These are phyloP conservation scores for Sisyra terminalis DNA, from an alignment of 2,888 invertebrate species.

Conservation along the genomic window DNA sequence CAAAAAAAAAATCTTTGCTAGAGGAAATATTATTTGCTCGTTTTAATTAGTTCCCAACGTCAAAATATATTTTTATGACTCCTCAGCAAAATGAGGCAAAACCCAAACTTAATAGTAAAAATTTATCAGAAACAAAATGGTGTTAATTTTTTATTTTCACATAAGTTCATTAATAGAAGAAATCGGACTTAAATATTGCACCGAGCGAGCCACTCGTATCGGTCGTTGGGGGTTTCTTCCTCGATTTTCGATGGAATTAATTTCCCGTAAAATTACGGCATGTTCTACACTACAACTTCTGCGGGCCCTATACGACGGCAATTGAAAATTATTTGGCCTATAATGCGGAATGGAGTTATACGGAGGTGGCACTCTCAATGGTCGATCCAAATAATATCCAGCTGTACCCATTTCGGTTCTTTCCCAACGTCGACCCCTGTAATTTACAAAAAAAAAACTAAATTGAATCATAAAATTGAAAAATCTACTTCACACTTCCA, in stretches of 20 bases:
- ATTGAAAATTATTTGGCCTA: too few relatives aligned
- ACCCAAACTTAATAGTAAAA: too few relatives aligned
- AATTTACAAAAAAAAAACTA: conserved; percentile 4
- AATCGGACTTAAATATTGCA: conserved; percentile 1
- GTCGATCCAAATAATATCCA: conserved; percentile 38
- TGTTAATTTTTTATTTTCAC: neutral
- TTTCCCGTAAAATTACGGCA: neutral
- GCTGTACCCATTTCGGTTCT: conserved; percentile 42
- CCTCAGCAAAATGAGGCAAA: too few relatives aligned
- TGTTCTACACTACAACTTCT: conserved; percentile 5
- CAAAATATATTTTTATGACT: too few relatives aligned
- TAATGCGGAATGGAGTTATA: neutral
- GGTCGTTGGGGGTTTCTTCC: neutral
- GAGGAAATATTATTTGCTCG: too few relatives aligned
- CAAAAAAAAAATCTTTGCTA: too few relatives aligned
- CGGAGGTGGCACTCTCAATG: conserved; percentile 14
- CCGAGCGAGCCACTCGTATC: neutral
- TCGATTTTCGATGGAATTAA: neutral
- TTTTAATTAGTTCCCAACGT: too few relatives aligned
- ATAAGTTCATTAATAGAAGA: conserved; percentile 1
- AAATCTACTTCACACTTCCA: too few relatives aligned
- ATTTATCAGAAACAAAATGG: too few relatives aligned
- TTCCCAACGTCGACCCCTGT: conserved; percentile 31
- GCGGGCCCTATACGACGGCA: conserved; percentile 2
- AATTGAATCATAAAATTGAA: too few relatives aligned